These are phyloP conservation scores for Vidua macroura DNA, from an alignment of 2,113 vertebrate genomes.

Conservation along the genomic window DNA sequence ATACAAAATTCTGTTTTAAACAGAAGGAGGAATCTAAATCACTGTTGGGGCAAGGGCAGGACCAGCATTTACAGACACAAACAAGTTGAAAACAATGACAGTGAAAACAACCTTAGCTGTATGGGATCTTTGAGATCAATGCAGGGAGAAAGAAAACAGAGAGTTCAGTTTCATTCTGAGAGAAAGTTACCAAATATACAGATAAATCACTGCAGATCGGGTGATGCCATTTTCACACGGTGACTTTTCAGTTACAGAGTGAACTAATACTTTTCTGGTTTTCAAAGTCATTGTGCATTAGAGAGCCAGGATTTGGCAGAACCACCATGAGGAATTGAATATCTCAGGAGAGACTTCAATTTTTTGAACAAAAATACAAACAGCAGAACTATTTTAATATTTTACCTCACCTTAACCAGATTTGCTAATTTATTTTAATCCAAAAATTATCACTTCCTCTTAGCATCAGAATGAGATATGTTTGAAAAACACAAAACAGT, in stretches of 20 bases:
- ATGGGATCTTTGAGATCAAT: background rate
- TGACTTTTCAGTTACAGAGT: background rate
- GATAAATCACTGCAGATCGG: background rate
- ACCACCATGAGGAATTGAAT: background rate
- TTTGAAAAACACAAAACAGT: background rate
- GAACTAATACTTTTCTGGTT: background rate
- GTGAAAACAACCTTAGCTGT: background rate
- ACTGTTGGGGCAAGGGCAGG: background rate
- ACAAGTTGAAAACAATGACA: background rate
- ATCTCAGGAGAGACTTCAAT: background rate
- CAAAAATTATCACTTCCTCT: background rate
- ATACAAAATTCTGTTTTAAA: background rate
- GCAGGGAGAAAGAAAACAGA: background rate
- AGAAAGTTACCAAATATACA: background rate
- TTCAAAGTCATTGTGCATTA: background rate
- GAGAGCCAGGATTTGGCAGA: background rate
- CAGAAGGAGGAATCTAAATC: background rate
- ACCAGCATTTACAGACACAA: background rate
- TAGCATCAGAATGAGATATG: background rate
- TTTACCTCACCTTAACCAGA: background rate
- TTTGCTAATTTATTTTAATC: background rate
- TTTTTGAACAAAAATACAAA: background rate
- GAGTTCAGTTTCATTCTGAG: background rate
- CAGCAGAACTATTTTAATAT: background rate
- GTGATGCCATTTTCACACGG: fast-evolving